Conservation (phyloP, 1,140 invertebrate genomes). For the Penaeus japonicus region DNA sequence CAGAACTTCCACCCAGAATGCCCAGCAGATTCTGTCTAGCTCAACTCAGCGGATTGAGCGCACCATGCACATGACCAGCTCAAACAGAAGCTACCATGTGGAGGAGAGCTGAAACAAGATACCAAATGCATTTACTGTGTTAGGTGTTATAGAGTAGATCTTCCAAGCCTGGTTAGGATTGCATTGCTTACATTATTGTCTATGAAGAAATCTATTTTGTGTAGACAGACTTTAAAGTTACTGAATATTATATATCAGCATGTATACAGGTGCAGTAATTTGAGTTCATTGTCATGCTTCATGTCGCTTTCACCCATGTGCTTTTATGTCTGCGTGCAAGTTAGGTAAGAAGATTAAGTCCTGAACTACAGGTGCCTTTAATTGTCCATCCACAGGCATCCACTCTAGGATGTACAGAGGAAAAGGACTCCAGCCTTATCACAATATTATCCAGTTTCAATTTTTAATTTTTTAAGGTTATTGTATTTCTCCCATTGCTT, state of each 20-base stretch:
- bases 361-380: conserved; percentile 24
- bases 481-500: background rate
- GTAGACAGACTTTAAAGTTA: background rate
- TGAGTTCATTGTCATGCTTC: conserved; percentile 27
- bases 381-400: conserved; percentile 22
- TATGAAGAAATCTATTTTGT: conserved; percentile 40
- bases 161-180: background rate
- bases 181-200: background rate
- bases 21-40: conserved; percentile 47
- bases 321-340: conserved; percentile 26
- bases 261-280: conserved; percentile 34
- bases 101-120: conserved; percentile 52
- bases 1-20: conserved; percentile 27
- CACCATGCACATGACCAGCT: conserved; percentile 55
- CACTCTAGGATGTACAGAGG: background rate
- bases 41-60: conserved; percentile 57
- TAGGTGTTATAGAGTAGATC: conserved; percentile 3
- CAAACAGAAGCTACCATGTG: conserved; percentile 54
- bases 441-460: background rate
- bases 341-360: conserved; percentile 1
- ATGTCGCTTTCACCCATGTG: conserved; percentile 45
- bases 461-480: background rate
- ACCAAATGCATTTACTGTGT: background rate
- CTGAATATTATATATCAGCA: background rate
- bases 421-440: background rate